Conservation (phyloP, 1,140 invertebrate species). For the Drosophila willistoni region DNA sequence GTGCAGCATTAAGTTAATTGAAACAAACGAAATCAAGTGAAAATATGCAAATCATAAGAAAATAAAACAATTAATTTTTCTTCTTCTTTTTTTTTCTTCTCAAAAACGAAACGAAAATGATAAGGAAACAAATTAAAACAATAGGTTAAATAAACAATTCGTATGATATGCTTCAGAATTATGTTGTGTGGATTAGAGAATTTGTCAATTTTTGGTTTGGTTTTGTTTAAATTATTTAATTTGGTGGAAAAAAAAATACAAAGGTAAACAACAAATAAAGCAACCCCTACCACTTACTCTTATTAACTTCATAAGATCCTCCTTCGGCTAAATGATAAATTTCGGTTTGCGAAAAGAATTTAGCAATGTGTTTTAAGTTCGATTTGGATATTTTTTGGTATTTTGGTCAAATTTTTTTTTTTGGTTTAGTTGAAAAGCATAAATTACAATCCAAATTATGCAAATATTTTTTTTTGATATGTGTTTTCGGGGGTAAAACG, state of each 20-base stretch:
- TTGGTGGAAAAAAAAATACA: conserved; percentile 1
- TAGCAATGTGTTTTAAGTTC: conserved; percentile 33
- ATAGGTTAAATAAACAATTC: background rate
- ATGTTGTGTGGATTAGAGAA: conserved; percentile 7
- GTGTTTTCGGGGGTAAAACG: conserved; percentile 12
- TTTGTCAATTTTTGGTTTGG: background rate
- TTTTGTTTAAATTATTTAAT: conserved; percentile 7
- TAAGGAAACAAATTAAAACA: background rate
- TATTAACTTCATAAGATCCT: conserved; percentile 81
- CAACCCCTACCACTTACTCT: conserved; percentile 83
- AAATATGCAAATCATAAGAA: background rate
- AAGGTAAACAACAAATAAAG: conserved; percentile 74
- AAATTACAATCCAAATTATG: conserved; percentile 2
- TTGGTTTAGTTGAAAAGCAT: background rate
- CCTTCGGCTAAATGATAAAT: conserved; percentile 75
- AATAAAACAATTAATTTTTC: background rate
- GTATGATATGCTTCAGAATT: conserved; percentile 5
- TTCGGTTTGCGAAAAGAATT: conserved; percentile 38
- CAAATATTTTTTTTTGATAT: background rate
- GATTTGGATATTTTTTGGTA: conserved; percentile 6
- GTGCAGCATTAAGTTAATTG: conserved; percentile 13
- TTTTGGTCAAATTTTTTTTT: conserved; percentile 12
- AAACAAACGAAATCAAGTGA: conserved; percentile 7
- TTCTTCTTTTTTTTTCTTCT: too few species aligned
- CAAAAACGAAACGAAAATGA: background rate